A percentile compares a stretch with the other conserved stretches of the same genome.
Evolutionary conservation across 2,888 invertebrate species (phyloP).

Genomic region (Scaptomyza polygonia): DNA sequence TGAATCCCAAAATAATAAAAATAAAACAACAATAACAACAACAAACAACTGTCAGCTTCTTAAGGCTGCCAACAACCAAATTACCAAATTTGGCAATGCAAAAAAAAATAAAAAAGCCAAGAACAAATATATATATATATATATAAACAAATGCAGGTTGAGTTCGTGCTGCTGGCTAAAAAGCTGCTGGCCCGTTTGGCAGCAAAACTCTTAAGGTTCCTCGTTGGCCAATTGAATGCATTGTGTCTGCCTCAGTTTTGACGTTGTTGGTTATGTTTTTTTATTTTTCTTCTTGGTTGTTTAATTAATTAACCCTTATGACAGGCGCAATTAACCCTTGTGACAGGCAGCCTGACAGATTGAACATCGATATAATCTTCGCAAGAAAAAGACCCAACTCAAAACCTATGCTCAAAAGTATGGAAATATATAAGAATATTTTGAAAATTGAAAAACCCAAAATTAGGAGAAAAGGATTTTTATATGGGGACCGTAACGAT

Average conservation of each 20-base stretch:
- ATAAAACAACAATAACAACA: slow-evolving; percentile 28
- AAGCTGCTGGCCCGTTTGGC: background rate
- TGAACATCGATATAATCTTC: slow-evolving; percentile 3
- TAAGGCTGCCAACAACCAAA: slow-evolving; percentile 37
- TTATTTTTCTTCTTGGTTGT: slow-evolving; percentile 10
- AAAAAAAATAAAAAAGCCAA: slow-evolving; percentile 16
- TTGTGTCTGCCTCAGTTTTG: slow-evolving; percentile 18
- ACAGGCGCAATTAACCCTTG: slow-evolving; percentile 54
- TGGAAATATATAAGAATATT: background rate
- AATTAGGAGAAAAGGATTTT: no score
- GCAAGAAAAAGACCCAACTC: background rate
- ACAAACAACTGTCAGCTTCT: slow-evolving; percentile 40
- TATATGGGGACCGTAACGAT: no score
- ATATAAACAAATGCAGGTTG: slow-evolving; percentile 71
- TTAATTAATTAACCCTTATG: slow-evolving; percentile 57
- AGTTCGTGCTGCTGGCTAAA: slow-evolving; percentile 39
- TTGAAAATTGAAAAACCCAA: no score
- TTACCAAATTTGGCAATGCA: slow-evolving; percentile 60
- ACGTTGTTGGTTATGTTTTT: background rate
- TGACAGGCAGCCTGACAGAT: slow-evolving; percentile 24
- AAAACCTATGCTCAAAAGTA: background rate
- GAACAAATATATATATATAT: slow-evolving; percentile 72
- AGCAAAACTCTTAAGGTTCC: slow-evolving; percentile 12
- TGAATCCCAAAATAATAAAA: slow-evolving; percentile 23
- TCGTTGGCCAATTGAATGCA: slow-evolving; percentile 31